Conservation (phyloP, 37 sponge, comb jelly and placozoan genomes). For the Geodia barretti region DNA sequence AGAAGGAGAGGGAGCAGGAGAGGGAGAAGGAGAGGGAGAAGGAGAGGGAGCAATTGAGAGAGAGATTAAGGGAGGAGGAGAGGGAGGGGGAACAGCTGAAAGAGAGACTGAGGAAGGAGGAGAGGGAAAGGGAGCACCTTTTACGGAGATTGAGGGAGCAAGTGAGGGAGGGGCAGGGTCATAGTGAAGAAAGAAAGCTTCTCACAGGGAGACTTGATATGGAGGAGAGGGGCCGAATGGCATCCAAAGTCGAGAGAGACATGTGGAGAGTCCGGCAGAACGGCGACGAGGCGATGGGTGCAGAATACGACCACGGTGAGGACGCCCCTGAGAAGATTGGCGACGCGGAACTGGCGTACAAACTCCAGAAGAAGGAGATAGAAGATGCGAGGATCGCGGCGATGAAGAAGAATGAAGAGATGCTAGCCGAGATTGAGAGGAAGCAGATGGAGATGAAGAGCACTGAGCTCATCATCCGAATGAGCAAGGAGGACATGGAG, state of each 20-base stretch:
- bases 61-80: neutral
- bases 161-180: neutral
- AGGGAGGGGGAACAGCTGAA: neutral
- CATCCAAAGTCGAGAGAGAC: no score
- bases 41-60: neutral
- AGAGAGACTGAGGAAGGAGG: neutral
- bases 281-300: no score
- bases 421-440: neutral
- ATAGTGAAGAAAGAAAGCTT: neutral
- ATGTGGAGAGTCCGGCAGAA: no score
- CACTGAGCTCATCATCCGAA: neutral
- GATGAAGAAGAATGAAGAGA: neutral
- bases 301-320: neutral
- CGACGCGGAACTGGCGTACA: slow-evolving; percentile 1
- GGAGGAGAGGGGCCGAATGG: no score
- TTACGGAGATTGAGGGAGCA: no score
- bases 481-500: neutral
- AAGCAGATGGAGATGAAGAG: neutral
- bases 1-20: neutral
- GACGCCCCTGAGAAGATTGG: neutral
- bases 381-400: neutral
- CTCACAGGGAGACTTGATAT: neutral
- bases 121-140: neutral
- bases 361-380: slow-evolving; percentile 38
- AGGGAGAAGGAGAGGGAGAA: neutral